A percentile compares a stretch with the other conserved stretches of the same genome.
phyloP scores from a whole-genome alignment of 1,140 invertebrate genomes.

The Gyrodactylus salaris region DNA sequence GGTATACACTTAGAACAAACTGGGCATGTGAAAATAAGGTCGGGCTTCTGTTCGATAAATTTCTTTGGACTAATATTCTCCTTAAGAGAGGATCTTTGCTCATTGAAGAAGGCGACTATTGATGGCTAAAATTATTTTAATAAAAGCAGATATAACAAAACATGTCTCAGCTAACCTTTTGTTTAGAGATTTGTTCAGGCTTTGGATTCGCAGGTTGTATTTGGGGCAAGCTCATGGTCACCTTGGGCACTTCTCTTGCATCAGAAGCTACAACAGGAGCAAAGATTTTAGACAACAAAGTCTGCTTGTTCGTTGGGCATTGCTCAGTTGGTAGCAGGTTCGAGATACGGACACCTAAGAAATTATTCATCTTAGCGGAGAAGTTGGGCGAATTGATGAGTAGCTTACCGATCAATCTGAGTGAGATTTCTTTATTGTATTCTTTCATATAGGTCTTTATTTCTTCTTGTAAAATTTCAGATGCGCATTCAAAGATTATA shows the following conservation, averaged over 20 bases:
- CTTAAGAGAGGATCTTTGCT: too few species aligned
- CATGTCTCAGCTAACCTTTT: too few species aligned
- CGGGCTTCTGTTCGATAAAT: too few species aligned
- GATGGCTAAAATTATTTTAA: too few species aligned
- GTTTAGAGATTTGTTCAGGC: too few species aligned
- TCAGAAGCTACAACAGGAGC: not conserved
- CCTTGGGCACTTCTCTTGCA: not conserved
- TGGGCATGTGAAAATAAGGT: too few species aligned
- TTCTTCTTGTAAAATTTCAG: not conserved
- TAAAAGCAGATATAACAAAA: too few species aligned
- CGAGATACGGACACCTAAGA: not conserved
- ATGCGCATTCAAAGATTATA: not conserved
- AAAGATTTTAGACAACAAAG: not conserved
- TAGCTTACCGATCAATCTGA: not conserved
- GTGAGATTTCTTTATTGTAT: not conserved
- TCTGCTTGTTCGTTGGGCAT: not conserved
- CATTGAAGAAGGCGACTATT: too few species aligned
- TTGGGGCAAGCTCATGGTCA: not conserved
- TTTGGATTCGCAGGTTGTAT: not conserved
- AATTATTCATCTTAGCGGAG: too few species aligned
- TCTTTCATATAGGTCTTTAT: not conserved
- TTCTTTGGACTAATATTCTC: too few species aligned
- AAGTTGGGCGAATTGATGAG: too few species aligned
- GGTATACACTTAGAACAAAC: too few species aligned
- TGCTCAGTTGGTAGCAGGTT: not conserved